Evolutionary conservation across 2,797 vertebrate species (phyloP).

Genomic region (Tokudaia tokunoshimensis): DNA sequence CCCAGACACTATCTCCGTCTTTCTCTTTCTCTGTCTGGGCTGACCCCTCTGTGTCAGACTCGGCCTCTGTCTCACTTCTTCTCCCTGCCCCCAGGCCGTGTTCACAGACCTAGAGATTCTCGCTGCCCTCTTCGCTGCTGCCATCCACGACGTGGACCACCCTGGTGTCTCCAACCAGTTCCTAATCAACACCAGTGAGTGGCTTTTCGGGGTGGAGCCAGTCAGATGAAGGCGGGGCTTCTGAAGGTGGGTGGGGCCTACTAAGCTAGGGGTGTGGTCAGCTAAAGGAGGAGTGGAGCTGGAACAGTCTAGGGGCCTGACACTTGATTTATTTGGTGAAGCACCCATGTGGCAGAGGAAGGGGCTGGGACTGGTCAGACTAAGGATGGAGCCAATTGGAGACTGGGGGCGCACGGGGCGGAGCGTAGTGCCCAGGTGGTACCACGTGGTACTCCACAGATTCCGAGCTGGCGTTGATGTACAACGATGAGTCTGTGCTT

Average conservation of each 20-base stretch:
- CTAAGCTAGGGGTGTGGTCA: neutral
- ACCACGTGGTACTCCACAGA: slow-evolving; percentile 87
- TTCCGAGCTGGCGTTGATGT: slow-evolving; percentile 97
- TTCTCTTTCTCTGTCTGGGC: neutral
- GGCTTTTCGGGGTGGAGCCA: neutral
- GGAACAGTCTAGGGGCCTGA: neutral
- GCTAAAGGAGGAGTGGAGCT: neutral
- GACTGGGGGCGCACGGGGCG: neutral
- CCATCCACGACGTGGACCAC: slow-evolving; percentile 97
- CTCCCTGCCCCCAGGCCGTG: slow-evolving; percentile 90
- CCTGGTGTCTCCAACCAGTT: slow-evolving; percentile 98
- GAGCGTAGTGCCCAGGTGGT: neutral
- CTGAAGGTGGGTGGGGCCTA: no score
- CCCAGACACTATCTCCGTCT: neutral
- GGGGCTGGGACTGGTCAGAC: neutral
- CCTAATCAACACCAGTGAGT: slow-evolving; percentile 97
- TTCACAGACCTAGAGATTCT: slow-evolving; percentile 97
- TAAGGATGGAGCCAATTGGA: neutral
- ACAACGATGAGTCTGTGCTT: slow-evolving; percentile 97
- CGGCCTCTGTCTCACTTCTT: neutral
- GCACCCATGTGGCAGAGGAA: neutral
- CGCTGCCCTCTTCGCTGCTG: slow-evolving; percentile 95
- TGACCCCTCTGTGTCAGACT: neutral
- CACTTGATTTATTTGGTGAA: neutral
- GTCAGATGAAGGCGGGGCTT: neutral